phyloP scores from a whole-genome alignment of 2,113 vertebrate genomes.

The Menura novaehollandiae region DNA sequence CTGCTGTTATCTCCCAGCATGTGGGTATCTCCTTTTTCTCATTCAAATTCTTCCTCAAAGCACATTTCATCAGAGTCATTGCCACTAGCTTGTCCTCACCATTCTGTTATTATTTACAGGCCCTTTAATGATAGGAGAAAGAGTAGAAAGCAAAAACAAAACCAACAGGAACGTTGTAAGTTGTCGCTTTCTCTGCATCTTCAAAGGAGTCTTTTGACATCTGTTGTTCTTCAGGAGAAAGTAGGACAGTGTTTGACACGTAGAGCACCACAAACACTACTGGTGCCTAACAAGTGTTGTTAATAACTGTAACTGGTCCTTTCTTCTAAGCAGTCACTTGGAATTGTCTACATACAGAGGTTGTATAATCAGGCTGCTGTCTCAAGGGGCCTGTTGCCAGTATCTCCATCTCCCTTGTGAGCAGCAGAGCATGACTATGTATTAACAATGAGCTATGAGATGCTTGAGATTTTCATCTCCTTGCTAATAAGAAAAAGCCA shows the following conservation, averaged over 20 bases:
- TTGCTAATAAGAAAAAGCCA: neutral
- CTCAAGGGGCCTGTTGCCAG: neutral
- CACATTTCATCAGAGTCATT: neutral
- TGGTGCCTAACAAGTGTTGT: neutral
- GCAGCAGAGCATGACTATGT: neutral
- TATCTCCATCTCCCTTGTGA: neutral
- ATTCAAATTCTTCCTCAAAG: neutral
- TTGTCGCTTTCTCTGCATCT: neutral
- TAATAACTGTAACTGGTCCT: neutral
- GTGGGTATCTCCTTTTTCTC: neutral
- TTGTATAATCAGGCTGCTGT: neutral
- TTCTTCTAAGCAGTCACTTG: neutral
- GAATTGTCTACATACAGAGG: neutral
- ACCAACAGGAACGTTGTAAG: neutral
- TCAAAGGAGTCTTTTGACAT: neutral
- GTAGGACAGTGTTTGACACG: neutral
- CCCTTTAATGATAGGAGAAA: neutral
- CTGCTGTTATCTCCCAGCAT: neutral
- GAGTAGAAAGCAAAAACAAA: neutral
- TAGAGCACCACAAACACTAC: neutral
- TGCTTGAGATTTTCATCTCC: neutral
- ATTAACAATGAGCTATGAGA: slow-evolving; percentile 29
- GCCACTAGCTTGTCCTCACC: neutral
- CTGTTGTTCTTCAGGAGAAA: neutral
- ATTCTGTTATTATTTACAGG: neutral